Base-by-base conservation (phyloP, 2,113 vertebrate species). In the Acinonyx jubatus region DNA sequence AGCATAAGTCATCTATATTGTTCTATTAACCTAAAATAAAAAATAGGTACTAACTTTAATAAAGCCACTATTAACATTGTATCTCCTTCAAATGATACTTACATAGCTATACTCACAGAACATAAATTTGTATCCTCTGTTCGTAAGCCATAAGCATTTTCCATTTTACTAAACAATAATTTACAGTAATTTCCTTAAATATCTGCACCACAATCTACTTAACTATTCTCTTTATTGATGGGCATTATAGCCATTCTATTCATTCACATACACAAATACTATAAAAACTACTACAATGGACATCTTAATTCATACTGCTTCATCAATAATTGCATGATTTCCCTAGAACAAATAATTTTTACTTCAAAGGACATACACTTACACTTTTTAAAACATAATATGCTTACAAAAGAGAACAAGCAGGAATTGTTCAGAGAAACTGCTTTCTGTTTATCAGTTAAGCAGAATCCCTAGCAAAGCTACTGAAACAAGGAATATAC, bases 61-160 rank as follows among this genome's bases (percentile, higher is more conserved):
- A 90, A 94, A 96, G 79, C 38, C 12, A 79, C 33, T 65, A 78
- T 36, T 63, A 82, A 88, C 79, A 78, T 68, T 85, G 33, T 73
- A 85, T 71, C 81, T 76, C 82, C 66, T 94, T 82, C 48, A 81
- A 91, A 93, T 38, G 41, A 97, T 19, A 76, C 45, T 78, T 66
- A 68, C 2, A 81, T 21, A 52, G 61, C 61, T 76, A 78, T 50
- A 76, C 78, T 91, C 82, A 65, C 29, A 74, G 78, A 41, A 52
- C 5, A 63, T 66, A 76, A 89, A 82, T 74, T 19, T 97, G 31
- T 31, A 87, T 41, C 23, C 15, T 84, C 38, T 6, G 94, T 55
- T 41, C 31, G n/a, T 95, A 96, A 81, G 63, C 11, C 25, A 79
- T 65, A 96, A 81, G 11, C 33, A 90, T 90, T 61, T 94, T 96